Base-by-base conservation (phyloP, 2,797 vertebrate genomes). In the Coccyzus lansbergi region DNA sequence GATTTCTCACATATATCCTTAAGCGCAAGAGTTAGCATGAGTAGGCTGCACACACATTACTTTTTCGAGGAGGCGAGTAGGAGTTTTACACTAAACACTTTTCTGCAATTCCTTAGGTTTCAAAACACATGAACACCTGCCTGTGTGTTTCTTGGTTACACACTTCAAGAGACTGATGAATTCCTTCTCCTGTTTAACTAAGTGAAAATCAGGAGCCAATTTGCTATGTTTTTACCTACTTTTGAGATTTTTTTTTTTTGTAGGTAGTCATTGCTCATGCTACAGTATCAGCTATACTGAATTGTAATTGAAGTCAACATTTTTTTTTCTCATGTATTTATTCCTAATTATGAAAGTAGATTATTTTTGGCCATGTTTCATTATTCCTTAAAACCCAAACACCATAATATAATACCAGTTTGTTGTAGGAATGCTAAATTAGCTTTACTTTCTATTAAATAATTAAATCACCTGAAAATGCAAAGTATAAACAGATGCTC, bases 131-230 rank as follows among this genome's bases (percentile, higher is more conserved):
- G 75, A 91, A 71, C 65, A 85, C 93, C 76, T 95, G 94, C 52
- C 40, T 92, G 28, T 80, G 64, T 86, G 71, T 60, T 92, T 85
- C 80, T 71, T 93, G 70, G 83, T 92, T 49, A 83, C 58, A 86
- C 53, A 40, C 62, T 84, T 88, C 86, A 81, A 68, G 46, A 92
- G 78, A 79, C 59, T 44, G 38, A 91, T 81, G 33, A 78, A 90
- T 93, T 96, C 88, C 95, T 91, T 90, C 85, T 95, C 76, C 64
- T 67, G 67, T 82, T 89, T 78, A 87, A 65, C 69, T 72, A 67
- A 86, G 65, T 91, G 88, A 95, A 92, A 97, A 94, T 91, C 40
- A 78, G 51, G 42, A 72, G 20, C 22, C 53, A 75, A 3, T 28
- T 21, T 91, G 86, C 55, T 88, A 91, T 52, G 10, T 19, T 94